Evolutionary conservation across 2,113 vertebrate species (phyloP).

Genomic region (Nothoprocta pentlandii): DNA sequence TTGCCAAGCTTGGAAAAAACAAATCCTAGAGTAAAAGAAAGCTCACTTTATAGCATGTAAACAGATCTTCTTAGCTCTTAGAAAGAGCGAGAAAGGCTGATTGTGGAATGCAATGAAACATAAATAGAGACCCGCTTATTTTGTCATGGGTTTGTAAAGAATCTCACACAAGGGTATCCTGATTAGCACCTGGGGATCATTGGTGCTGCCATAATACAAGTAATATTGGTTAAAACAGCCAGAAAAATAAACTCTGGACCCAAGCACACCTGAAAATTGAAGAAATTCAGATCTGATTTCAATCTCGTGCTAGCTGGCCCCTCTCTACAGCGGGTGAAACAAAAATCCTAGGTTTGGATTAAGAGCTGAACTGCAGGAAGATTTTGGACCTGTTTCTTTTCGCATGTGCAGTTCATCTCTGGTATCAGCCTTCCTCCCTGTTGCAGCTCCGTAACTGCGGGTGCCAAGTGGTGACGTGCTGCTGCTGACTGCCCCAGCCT

Average conservation of each 20-base stretch:
- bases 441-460: background rate
- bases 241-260: background rate
- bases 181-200: background rate
- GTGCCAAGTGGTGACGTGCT: background rate
- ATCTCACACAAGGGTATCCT: background rate
- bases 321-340: background rate
- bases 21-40: background rate
- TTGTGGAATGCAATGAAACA: background rate
- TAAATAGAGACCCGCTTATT: background rate
- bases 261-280: background rate
- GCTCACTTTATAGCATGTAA: background rate
- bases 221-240: background rate
- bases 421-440: background rate
- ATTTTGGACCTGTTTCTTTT: rapidly evolving
- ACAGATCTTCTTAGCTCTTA: background rate
- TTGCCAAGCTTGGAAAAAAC: background rate
- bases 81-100: background rate
- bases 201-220: background rate
- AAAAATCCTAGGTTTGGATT: rapidly evolving
- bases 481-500: background rate
- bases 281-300: background rate
- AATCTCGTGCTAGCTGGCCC: background rate
- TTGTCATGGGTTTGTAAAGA: background rate
- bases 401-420: background rate
- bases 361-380: background rate